Evolutionary conservation across 2,888 invertebrate genomes (phyloP), one percentile per base, ranked within the genome.

Genomic region (Nomada fabriciana): DNA sequence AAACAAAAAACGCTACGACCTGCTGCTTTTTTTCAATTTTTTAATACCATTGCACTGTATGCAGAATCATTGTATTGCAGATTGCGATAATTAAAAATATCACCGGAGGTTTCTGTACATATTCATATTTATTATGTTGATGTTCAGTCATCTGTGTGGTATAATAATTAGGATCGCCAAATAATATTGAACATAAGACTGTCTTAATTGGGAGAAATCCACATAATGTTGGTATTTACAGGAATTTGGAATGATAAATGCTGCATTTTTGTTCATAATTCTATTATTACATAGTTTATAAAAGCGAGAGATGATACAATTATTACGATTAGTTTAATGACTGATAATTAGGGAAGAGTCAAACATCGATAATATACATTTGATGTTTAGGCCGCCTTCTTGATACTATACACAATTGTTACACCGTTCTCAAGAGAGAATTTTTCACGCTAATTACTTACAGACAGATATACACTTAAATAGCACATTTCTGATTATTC

Each of bases 361-460:
- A 59, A 73, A 73, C 43, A 73, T 53, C 20, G n/a, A 23, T 7
- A 61, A 73, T 61, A 47, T 47, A 52, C 20, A 55, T 69, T 13
- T 18, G 71, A 50, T 67, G 57, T 43, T 63, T 57, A 57, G 20
- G 11, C 55, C 65, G 11, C 18, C 15, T 57, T 57, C 50, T 71
- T 67, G 29, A 63, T 63, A 63, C 47, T 72, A 72, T 68, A 80
- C 55, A 59, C 42, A 71, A 63, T 52, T 5, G 13, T 80, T 73
- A 80, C 72, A 36, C 7, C 15, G 2, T 61, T 61, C 47, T 67
- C n/a, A 20, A 50, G 36, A 18, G 20, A 65, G 18, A 59, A 77
- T 47, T n/a, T 47, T 2, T 59, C 15, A 11, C 43, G 11, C 50
- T 71, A 50, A 36, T 57, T 70, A 61, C 50, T 47, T 65, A 55